Conservation (phyloP, 1,140 invertebrate genomes). For the Varroa destructor region DNA sequence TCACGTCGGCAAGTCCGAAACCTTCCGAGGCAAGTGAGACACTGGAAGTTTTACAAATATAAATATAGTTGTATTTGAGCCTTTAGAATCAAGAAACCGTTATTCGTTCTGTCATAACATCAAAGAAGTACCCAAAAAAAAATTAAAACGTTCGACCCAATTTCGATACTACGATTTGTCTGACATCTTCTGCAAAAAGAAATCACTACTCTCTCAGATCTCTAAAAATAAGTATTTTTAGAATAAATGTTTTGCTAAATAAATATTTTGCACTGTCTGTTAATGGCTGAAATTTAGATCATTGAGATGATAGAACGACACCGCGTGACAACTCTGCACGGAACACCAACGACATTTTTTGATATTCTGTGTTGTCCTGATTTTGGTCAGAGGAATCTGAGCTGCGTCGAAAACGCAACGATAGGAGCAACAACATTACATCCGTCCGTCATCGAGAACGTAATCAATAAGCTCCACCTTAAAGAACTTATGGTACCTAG, state of each 20-base stretch:
- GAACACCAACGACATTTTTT: constrained; percentile 17
- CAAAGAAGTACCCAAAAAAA: no score
- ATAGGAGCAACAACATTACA: constrained; percentile 24
- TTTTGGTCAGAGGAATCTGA: background rate
- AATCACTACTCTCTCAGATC: no score
- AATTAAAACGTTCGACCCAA: no score
- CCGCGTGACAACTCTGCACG: constrained; percentile 11
- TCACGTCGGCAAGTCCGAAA: constrained; percentile 4
- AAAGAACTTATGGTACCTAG: constrained; percentile 4
- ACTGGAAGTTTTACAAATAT: background rate
- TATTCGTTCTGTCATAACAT: no score
- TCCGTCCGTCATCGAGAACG: background rate
- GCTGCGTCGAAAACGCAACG: background rate
- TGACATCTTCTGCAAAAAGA: no score
- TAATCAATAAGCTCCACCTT: background rate
- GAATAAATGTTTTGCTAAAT: no score
- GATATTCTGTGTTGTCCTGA: background rate
- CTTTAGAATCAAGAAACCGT: background rate
- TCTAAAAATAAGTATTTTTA: no score
- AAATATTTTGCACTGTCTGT: no score
- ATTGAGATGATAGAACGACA: no score
- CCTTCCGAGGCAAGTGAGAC: background rate
- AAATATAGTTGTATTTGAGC: background rate
- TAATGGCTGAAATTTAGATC: no score
- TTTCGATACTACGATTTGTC: no score